Evolutionary conservation across 2,888 invertebrate species (phyloP).

Genomic region (Parascotia fuliginaria): DNA sequence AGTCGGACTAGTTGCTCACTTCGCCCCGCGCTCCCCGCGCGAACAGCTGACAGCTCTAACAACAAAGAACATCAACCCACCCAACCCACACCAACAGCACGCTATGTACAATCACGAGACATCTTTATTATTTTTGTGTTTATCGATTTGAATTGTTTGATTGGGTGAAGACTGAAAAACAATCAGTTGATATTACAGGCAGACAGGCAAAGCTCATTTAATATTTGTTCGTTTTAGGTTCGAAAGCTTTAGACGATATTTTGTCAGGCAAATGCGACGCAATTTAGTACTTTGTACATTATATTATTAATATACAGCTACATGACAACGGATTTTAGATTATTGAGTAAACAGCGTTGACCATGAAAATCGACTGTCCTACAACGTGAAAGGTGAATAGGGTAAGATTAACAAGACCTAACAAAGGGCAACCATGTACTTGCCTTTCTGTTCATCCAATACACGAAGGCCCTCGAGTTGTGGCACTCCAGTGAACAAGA

Average conservation of each 20-base stretch:
- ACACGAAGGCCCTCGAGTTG: slow-evolving; percentile 71
- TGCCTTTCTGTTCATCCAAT: slow-evolving; percentile 85
- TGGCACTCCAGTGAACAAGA: slow-evolving; percentile 68
- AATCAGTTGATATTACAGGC: slow-evolving; percentile 12
- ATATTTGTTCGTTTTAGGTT: slow-evolving; percentile 3
- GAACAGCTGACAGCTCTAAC: slow-evolving; percentile 78
- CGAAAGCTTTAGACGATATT: slow-evolving; percentile 7
- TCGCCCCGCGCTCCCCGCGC: slow-evolving; percentile 45
- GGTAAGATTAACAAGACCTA: slow-evolving; percentile 43
- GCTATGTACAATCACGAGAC: slow-evolving; percentile 41
- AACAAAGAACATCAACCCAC: slow-evolving; percentile 73
- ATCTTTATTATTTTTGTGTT: slow-evolving; percentile 40
- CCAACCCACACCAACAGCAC: slow-evolving; percentile 50
- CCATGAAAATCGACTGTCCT: slow-evolving; percentile 55
- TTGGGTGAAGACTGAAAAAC: slow-evolving; percentile 3
- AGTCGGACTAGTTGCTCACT: slow-evolving; percentile 59
- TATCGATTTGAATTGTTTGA: slow-evolving; percentile 30
- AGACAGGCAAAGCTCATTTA: background rate
- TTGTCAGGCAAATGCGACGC: slow-evolving; percentile 2
- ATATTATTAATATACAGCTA: slow-evolving; percentile 18
- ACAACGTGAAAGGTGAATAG: slow-evolving; percentile 59
- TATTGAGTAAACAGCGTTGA: slow-evolving; percentile 62
- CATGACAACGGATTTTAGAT: slow-evolving; percentile 30
- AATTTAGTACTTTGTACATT: too few relatives aligned
- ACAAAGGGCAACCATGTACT: slow-evolving; percentile 71